Evolutionary conservation across 2,888 invertebrate genomes (phyloP).

Genomic region (Scaptomyza caliginosa): DNA sequence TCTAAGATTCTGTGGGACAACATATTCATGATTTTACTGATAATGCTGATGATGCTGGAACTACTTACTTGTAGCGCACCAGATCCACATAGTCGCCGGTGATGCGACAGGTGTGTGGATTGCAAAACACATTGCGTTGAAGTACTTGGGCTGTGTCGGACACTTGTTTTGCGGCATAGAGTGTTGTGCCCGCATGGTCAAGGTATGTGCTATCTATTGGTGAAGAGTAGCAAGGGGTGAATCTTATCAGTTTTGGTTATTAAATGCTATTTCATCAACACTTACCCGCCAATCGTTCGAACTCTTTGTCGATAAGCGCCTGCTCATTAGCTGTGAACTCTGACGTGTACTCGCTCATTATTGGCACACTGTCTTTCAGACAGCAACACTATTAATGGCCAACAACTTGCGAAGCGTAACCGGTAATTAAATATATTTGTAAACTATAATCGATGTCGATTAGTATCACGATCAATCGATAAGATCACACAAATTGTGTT

Average conservation of each 20-base stretch:
- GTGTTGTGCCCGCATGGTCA: constrained; percentile 94
- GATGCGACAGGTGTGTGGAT: constrained; percentile 94
- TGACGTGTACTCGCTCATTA: constrained; percentile 38
- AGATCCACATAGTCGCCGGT: constrained; percentile 94
- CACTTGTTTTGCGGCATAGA: constrained; percentile 92
- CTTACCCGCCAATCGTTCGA: constrained; percentile 70
- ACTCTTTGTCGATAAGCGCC: constrained; percentile 65
- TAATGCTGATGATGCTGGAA: background rate
- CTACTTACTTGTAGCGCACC: constrained; percentile 89
- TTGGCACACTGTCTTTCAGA: constrained; percentile 4
- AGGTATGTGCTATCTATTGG: constrained; percentile 88
- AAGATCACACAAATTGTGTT: background rate
- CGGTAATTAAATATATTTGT: constrained; percentile 18
- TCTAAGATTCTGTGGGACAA: constrained; percentile 88
- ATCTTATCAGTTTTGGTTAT: constrained; percentile 35
- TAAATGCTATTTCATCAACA: constrained; percentile 8
- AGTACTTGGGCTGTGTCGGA: constrained; percentile 88
- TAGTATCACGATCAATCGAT: background rate
- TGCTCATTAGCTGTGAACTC: constrained; percentile 68
- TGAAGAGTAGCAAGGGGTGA: background rate
- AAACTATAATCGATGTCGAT: background rate
- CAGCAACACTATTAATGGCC: constrained; percentile 20
- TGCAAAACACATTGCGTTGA: constrained; percentile 90
- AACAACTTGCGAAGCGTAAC: constrained; percentile 6
- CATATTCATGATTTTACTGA: background rate